Conservation (phyloP, 64 coral and sea anemone genomes). For the Stylophora pistillata region DNA sequence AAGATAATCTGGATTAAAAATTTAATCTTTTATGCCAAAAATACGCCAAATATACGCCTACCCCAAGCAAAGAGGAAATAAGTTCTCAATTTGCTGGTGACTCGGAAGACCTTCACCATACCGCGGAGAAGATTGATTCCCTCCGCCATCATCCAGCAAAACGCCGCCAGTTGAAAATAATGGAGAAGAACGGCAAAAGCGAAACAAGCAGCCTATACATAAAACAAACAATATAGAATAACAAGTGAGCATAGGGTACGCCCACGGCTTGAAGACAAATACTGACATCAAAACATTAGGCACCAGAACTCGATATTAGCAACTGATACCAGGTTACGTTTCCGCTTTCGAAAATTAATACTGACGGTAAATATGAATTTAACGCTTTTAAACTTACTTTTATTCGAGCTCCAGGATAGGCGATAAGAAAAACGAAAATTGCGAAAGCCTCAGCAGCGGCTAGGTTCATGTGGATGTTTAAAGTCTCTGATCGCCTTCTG, state of each 20-base stretch:
- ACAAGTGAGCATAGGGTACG: neutral
- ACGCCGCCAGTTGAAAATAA: slow-evolving; percentile 56
- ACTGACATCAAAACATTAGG: too few species aligned
- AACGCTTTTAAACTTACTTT: neutral
- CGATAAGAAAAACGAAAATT: slow-evolving; percentile 34
- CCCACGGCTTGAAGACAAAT: neutral
- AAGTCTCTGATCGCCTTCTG: slow-evolving; percentile 59
- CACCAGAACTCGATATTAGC: too few species aligned
- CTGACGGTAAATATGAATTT: neutral
- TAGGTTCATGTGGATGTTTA: slow-evolving; percentile 59
- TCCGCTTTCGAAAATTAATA: too few species aligned
- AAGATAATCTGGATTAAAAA: too few species aligned
- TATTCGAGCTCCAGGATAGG: neutral
- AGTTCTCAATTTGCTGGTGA: slow-evolving; percentile 41
- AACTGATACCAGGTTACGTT: too few species aligned
- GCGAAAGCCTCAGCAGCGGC: slow-evolving; percentile 48
- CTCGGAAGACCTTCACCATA: slow-evolving; percentile 51
- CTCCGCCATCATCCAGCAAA: slow-evolving; percentile 65
- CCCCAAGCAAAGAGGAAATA: slow-evolving; percentile 57
- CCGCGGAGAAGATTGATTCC: slow-evolving; percentile 64
- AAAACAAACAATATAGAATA: neutral
- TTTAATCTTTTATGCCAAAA: neutral
- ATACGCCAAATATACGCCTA: neutral
- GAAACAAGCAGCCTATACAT: slow-evolving; percentile 39
- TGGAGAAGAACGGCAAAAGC: slow-evolving; percentile 39